Percentiles rank a stretch among this genome's conserved stretches.
These are phyloP conservation scores for Leiothrix lutea DNA, from an alignment of 2,113 vertebrate genomes.

Conservation along the genomic window DNA sequence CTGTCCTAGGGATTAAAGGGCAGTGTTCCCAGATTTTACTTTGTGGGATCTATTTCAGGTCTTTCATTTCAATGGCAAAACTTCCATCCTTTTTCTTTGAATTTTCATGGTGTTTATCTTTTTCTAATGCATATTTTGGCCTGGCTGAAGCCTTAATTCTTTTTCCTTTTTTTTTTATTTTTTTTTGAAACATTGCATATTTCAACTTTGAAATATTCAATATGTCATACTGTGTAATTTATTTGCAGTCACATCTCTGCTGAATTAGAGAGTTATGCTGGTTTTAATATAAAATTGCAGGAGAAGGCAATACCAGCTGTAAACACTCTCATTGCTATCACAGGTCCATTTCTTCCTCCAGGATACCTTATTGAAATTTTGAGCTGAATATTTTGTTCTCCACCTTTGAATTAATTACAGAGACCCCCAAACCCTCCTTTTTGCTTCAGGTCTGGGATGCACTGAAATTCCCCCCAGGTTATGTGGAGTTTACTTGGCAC, in stretches of 20 bases:
- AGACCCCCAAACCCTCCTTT: background rate
- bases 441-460: accelerated
- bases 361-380: background rate
- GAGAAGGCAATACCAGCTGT: background rate
- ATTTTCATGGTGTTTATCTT: background rate
- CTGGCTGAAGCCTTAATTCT: background rate
- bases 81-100: background rate
- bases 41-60: background rate
- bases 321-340: background rate
- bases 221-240: background rate
- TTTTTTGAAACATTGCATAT: background rate
- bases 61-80: background rate
- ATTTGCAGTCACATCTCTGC: background rate
- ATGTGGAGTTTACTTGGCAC: background rate
- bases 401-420: background rate
- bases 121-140: background rate
- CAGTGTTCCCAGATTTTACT: background rate
- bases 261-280: background rate
- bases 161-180: background rate
- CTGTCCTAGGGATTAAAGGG: background rate
- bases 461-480: background rate
- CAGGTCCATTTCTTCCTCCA: background rate
- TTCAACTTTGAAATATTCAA: background rate
- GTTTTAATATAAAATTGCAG: background rate
- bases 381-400: background rate